These are phyloP conservation scores for Leuciscus waleckii DNA, from an alignment of 2,797 vertebrate genomes.

Conservation along the genomic window DNA sequence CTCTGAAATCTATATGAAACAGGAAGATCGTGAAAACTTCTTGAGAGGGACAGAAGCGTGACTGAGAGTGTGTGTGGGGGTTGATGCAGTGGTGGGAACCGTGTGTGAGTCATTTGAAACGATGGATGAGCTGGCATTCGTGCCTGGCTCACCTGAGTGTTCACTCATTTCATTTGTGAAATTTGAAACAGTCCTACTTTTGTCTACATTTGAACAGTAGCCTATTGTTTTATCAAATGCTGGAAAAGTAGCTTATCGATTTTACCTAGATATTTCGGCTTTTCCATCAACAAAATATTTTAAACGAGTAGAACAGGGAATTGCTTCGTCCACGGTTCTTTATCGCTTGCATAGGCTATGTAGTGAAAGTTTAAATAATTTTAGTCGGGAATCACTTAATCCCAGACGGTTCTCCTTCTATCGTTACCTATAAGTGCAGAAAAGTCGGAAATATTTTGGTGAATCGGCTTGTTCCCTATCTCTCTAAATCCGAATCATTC, in stretches of 20 bases:
- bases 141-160: slow-evolving; percentile 35
- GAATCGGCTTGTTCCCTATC: not conserved
- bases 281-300: not conserved
- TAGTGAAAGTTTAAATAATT: not conserved
- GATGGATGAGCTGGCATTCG: slow-evolving; percentile 41
- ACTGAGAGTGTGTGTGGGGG: slow-evolving; percentile 43
- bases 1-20: slow-evolving; percentile 27
- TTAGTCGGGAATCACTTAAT: not conserved
- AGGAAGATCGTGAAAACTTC: not conserved
- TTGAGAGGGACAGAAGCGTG: slow-evolving; percentile 50
- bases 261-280: not conserved
- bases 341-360: not conserved
- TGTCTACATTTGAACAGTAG: not conserved
- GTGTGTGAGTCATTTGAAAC: slow-evolving; percentile 57
- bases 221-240: not conserved
- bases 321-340: not conserved
- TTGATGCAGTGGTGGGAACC: slow-evolving; percentile 35
- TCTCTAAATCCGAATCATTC: not conserved
- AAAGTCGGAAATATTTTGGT: not conserved
- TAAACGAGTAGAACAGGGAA: not conserved
- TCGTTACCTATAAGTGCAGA: not conserved
- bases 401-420: not conserved
- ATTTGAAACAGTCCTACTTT: not conserved
- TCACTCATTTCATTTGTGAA: not conserved
- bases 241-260: not conserved